Evolutionary conservation across 2,888 invertebrate genomes (phyloP), one percentile per base, ranked within the genome.

Genomic region (Ectemnius lituratus): DNA sequence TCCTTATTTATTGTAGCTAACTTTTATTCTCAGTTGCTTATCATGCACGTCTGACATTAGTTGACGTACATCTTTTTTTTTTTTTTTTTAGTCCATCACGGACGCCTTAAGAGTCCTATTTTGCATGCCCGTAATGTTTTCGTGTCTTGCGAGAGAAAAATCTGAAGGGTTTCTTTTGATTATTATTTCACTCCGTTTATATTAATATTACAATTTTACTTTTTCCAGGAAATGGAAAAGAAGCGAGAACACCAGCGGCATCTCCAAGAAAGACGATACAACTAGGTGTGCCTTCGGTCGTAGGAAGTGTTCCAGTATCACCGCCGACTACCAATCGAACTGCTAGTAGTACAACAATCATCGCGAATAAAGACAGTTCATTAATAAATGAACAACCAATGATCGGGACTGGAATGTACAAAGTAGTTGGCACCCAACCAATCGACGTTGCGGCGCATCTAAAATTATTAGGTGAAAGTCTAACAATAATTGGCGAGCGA

Each of bases 361-460:
- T 88, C 49, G 86, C 87, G 0, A 89, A 89, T 65, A 37, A 37
- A 37, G 37, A 37, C 4, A 11, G 8, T 8, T 5, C 37, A 1
- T 37, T 37, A 37, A 8, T 37, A 4, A 37, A 11, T 11, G 37
- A 37, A 11, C 91, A 91, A 27, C 87, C 91, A 4, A 84, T 89
- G 13, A 84, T 91, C 45, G 90, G 91, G 2, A 87, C 90, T 0
- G 91, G 91, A 62, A 87, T 92, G 86, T 94, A 93, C 89, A 94
- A 94, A 89, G 94, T 94, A 27, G 93, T 94, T 6, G 95, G 95
- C 8, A 96, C 96, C 59, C 94, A 95, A 68, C 95, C 97, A 0
- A 94, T 97, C 0, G 98, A 98, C 90, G 96, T 97, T 23, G 98
- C 98, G 0, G 98, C 98, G 0, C 98, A 98, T 90, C 92, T 98